Percentiles rank a stretch among this genome's conserved stretches.
Evolutionary conservation across 2,888 invertebrate genomes (phyloP).

Genomic region (Drosophila parthenogenetica): DNA sequence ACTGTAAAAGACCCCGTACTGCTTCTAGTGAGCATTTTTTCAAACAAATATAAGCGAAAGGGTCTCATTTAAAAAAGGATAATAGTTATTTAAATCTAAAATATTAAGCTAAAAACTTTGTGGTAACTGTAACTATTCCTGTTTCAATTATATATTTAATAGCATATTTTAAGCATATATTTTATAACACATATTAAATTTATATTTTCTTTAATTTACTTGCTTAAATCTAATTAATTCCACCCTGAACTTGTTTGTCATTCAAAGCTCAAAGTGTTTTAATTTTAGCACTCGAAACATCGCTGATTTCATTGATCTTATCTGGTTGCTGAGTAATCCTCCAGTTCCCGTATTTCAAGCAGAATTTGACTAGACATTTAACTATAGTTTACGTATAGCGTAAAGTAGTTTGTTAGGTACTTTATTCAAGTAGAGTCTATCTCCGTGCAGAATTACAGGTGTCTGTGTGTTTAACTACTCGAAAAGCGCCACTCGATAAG

Average conservation of each 20-base stretch:
- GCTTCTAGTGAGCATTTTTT: too few relatives aligned
- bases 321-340: slow-evolving; percentile 22
- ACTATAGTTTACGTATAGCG: not conserved
- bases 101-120: too few relatives aligned
- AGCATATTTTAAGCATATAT: too few relatives aligned
- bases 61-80: too few relatives aligned
- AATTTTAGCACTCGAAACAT: not conserved
- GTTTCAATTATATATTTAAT: too few relatives aligned
- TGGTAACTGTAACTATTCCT: too few relatives aligned
- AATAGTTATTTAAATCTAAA: too few relatives aligned
- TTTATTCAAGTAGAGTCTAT: not conserved
- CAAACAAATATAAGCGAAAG: too few relatives aligned
- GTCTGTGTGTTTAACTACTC: not conserved
- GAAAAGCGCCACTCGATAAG: slow-evolving; percentile 17
- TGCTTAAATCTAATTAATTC: not conserved
- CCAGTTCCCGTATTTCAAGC: slow-evolving; percentile 8
- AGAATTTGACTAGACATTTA: slow-evolving; percentile 3
- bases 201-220: not conserved
- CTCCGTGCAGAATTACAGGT: slow-evolving; percentile 3
- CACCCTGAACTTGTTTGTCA: not conserved
- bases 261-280: not conserved
- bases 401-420: slow-evolving; percentile 7
- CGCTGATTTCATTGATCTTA: not conserved
- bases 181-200: too few relatives aligned
- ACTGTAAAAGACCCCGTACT: too few relatives aligned